Conservation (phyloP, 1,140 invertebrate genomes). For the Drosophila saltans region DNA sequence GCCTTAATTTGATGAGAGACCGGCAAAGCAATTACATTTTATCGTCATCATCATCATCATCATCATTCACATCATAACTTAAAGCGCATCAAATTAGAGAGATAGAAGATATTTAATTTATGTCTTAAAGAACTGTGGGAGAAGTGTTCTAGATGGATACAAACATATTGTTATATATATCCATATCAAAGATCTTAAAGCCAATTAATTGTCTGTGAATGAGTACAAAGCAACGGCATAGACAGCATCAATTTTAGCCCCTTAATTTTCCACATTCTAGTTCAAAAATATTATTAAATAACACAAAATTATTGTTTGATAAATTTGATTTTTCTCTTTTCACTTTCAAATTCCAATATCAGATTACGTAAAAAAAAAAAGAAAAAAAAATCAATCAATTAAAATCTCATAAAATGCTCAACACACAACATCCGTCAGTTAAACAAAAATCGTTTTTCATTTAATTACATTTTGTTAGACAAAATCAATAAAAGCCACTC, state of each 20-base stretch:
- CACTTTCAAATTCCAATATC: not conserved
- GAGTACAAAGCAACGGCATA: slow-evolving; percentile 6
- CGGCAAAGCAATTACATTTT: slow-evolving; percentile 68
- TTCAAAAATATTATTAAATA: not conserved
- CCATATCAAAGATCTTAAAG: slow-evolving; percentile 36
- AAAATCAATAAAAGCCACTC: slow-evolving; percentile 37
- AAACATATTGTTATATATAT: slow-evolving; percentile 3
- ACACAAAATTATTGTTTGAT: no score
- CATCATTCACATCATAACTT: slow-evolving; percentile 20
- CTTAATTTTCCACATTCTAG: not conserved
- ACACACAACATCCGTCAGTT: slow-evolving; percentile 17
- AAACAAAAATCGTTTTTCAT: slow-evolving; percentile 23
- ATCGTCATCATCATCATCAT: slow-evolving; percentile 51
- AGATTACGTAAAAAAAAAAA: not conserved
- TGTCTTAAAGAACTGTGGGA: slow-evolving; percentile 75
- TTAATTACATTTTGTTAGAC: slow-evolving; percentile 32
- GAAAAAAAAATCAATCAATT: slow-evolving; percentile 17
- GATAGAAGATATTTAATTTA: slow-evolving; percentile 67
- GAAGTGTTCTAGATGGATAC: slow-evolving; percentile 14
- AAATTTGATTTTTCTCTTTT: not conserved
- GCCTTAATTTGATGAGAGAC: slow-evolving; percentile 52
- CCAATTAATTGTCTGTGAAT: slow-evolving; percentile 48
- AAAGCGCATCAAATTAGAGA: slow-evolving; percentile 58
- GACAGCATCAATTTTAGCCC: not conserved
- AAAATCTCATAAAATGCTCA: slow-evolving; percentile 34